Conservation (phyloP, 2,888 invertebrate genomes). For the Heterodera filipjevi region DNA sequence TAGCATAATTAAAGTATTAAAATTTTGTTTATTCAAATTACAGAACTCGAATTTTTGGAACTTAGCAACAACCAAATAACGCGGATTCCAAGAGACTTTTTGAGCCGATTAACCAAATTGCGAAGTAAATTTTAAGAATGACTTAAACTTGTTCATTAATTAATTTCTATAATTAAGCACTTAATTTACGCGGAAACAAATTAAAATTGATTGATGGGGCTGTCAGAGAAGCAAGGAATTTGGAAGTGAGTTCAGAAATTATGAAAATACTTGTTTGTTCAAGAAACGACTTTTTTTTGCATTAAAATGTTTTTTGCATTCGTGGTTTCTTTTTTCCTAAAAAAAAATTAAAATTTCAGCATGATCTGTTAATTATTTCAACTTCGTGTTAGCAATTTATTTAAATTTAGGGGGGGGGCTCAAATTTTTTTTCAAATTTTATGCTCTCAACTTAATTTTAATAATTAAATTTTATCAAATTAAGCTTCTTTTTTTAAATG, state of each 20-base stretch:
- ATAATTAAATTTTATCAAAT: no score
- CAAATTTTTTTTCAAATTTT: no score
- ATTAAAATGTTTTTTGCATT: no score
- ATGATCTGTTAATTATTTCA: no score
- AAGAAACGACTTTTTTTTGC: no score
- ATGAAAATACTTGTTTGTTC: no score
- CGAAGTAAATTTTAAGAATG: neutral
- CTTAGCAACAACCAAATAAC: conserved; percentile 24
- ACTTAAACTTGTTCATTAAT: neutral
- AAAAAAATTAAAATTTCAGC: no score
- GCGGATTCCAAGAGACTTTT: conserved; percentile 14
- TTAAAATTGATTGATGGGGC: conserved; percentile 19
- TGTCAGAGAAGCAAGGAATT: neutral
- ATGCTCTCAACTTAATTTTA: no score
- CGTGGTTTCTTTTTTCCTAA: no score
- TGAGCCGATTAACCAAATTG: conserved; percentile 18
- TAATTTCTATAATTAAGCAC: conserved; percentile 9
- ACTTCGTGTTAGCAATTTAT: no score
- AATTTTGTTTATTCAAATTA: neutral
- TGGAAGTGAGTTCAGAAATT: neutral
- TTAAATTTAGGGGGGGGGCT: no score
- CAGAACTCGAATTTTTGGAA: conserved; percentile 25
- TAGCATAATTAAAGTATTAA: neutral
- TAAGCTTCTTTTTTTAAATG: no score
- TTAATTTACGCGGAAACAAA: conserved; percentile 11